Base-by-base conservation (phyloP, 1,140 invertebrate species). In the Bombus difficillimus region DNA sequence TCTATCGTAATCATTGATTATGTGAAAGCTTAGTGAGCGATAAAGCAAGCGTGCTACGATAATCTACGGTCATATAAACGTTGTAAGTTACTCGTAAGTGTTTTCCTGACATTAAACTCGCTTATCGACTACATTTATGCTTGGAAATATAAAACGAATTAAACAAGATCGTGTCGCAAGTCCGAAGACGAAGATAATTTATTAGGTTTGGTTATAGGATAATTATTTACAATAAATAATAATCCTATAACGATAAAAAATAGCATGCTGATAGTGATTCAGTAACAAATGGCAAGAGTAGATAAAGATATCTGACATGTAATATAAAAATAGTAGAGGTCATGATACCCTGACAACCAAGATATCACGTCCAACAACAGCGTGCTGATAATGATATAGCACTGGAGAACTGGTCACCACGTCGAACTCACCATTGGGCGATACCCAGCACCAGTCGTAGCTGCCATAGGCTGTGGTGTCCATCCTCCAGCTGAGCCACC, bases 381-480 rank as follows among this genome's bases (percentile, higher is more conserved):
- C 87, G 86, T 92, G 87, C 91, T 83, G 64, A 37, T 78, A 79
- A 22, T 32, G 53, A 81, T 8, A 59, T 28, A 37, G 69, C 73
- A n/a, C 32, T 66, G 12, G 13, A 39, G 13, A 62, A 28, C 32
- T 32, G 18, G 43, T 25, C 79, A 75, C 66, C n/a, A 37, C 79
- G 41, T 76, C 39, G 18, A 43, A 81, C 93, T 94, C 96, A 98
- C 97, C 97, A 98, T 98, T 76, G 98, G 97, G 94, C 97, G 96
- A 95, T 98, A 98, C 89, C 97, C 97, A 85, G 97, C 97, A 88
- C 97, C 97, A 82, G 97, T 98, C 72, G 97, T 98, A 78, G 97
- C 97, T 89, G 97, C 97, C 97, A 98, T 98, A 47, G 97, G 97
- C 94, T 98, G 97, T 69, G 97, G 97, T 90, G 96, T 97, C 98